Conservation (phyloP, 2,113 vertebrate species). For the Prionailurus bengalensis region DNA sequence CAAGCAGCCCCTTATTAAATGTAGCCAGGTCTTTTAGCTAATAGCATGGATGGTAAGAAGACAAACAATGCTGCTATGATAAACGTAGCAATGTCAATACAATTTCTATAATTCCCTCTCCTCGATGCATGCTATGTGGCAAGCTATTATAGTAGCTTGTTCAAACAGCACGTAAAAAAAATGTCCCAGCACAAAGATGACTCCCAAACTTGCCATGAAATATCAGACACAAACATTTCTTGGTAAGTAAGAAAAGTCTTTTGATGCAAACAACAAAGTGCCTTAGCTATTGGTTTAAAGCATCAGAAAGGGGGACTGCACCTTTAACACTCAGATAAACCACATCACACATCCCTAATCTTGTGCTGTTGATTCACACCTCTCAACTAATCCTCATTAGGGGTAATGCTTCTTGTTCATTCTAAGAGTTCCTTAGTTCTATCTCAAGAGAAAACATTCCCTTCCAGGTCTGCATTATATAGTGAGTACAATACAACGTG, state of each 20-base stretch:
- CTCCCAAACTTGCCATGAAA: conserved; percentile 60
- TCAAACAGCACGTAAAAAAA: conserved; percentile 25
- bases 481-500: not conserved
- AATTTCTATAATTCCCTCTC: conserved; percentile 39
- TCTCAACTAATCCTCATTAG: conserved; percentile 84
- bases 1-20: conserved; percentile 34
- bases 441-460: conserved; percentile 67
- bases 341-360: conserved; percentile 80
- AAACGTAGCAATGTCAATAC: not conserved
- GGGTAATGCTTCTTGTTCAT: conserved; percentile 73
- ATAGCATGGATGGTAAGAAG: conserved; percentile 50
- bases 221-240: conserved; percentile 59
- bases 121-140: not conserved
- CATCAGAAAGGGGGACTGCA: conserved; percentile 82
- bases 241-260: conserved; percentile 38
- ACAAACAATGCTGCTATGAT: conserved; percentile 28
- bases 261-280: not conserved
- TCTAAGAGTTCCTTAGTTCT: conserved; percentile 63
- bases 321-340: conserved; percentile 86
- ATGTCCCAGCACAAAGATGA: conserved; percentile 47
- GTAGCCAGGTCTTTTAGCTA: conserved; percentile 53
- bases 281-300: conserved; percentile 42
- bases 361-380: conserved; percentile 81
- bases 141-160: conserved; percentile 34
- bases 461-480: not conserved